A percentile compares a stretch with the other conserved stretches of the same genome.
phyloP scores from a whole-genome alignment of 2,113 vertebrate genomes.

The Siniperca knerii region DNA sequence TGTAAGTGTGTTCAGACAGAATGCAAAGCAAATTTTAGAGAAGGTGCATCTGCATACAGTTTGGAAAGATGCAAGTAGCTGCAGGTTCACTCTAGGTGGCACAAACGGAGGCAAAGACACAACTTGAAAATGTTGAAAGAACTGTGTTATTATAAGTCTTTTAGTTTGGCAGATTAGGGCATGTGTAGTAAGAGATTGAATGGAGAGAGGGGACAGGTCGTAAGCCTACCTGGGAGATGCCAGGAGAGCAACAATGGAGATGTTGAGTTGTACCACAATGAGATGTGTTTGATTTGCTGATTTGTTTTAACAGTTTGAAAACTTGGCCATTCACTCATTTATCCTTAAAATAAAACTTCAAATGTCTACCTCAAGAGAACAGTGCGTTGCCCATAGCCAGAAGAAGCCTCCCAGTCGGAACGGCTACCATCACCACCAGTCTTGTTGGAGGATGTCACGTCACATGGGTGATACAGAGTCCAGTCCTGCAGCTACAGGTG shows the following conservation, averaged over 20 bases:
- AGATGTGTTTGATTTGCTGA: not conserved
- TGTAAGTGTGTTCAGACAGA: conserved; percentile 4
- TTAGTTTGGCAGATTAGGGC: not conserved
- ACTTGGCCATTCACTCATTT: not conserved
- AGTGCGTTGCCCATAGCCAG: not conserved
- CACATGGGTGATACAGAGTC: not conserved
- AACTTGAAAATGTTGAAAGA: not conserved
- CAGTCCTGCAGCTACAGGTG: not conserved
- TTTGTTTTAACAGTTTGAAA: not conserved
- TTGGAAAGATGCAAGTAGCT: not conserved
- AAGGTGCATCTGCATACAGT: not conserved
- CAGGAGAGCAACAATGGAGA: too few species aligned
- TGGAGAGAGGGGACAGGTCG: not conserved
- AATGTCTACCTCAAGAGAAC: not conserved
- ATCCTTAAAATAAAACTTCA: not conserved
- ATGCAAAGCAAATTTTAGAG: conserved; percentile 9
- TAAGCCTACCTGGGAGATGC: not conserved
- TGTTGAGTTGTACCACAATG: not conserved
- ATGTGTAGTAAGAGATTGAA: not conserved
- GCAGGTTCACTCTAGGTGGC: not conserved
- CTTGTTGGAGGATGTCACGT: not conserved
- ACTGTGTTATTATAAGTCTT: not conserved
- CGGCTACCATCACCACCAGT: not conserved
- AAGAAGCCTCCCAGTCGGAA: not conserved
- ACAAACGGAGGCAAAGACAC: not conserved